Evolutionary conservation across 2,888 invertebrate species (phyloP), one percentile per base, ranked within the genome.

Genomic region (Harpalus rufipes): DNA sequence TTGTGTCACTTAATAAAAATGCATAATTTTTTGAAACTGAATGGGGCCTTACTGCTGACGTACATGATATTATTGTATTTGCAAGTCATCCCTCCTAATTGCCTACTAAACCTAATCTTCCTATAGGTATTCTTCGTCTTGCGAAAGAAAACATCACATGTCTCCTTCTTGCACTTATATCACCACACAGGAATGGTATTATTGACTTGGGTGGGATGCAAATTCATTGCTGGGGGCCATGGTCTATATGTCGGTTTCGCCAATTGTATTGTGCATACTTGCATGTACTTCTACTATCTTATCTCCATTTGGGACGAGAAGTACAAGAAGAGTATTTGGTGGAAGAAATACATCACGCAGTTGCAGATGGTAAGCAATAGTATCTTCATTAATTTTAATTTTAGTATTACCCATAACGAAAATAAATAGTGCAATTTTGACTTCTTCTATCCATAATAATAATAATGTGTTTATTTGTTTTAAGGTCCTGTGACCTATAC

Each of bases 271-370:
- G 96, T 97, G 0, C 97, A 97, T 88, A 89, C 93, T 0, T 89
- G 96, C 32, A 97, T 97, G 97, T 97, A 97, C 89, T 91, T 92
- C 0, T 96, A 97, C 90, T 97, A 97, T 89, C 93, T 96, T 10
- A 88, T 96, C 86, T 93, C 96, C 0, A 96, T 96, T 0, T 91
- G 95, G 85, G 93, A 95, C 63, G 95, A 96, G 0, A 92, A 93
- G 72, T 93, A 95, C 88, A 94, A 95, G 87, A 92, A 94, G 85
- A 94, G 94, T 81, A 90, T 95, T 0, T 96, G 96, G 95, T 96
- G 97, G 95, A 97, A 97, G 89, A 96, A 95, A 86, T 93, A 96
- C 88, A 95, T 98, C 86, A 97, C 97, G 0, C 96, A 95, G 88
- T 89, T 97, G 87, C 97, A 98, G 91, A 93, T 97, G 89, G 94